These are phyloP conservation scores for Hipparchia sbordonii DNA, from an alignment of 2,888 invertebrate genomes.

Conservation along the genomic window DNA sequence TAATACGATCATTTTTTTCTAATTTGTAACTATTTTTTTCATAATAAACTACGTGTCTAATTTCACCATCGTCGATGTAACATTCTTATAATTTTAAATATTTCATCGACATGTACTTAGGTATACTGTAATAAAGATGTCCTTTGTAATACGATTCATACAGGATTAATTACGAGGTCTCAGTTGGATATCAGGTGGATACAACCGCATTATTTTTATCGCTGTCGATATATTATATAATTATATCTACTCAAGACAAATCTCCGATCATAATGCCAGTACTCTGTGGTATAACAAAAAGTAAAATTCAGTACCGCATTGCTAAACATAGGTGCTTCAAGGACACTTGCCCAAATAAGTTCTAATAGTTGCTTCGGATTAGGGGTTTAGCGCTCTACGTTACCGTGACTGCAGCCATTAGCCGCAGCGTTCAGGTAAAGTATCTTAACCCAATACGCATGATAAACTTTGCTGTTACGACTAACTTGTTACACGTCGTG, in stretches of 20 bases:
- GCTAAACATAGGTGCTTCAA: constrained; percentile 6
- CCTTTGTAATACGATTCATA: constrained; percentile 21
- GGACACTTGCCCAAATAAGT: not conserved
- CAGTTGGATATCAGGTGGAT: constrained; percentile 21
- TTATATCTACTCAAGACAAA: constrained; percentile 1
- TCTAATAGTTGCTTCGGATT: constrained; percentile 2
- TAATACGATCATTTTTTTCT: not conserved
- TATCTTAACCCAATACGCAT: too few species aligned
- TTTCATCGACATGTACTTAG: too few species aligned
- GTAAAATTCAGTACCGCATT: constrained; percentile 1
- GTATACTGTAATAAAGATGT: constrained; percentile 5
- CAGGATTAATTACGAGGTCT: constrained; percentile 28
- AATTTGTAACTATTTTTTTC: not conserved
- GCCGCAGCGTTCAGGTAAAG: too few species aligned
- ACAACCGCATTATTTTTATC: constrained; percentile 19
- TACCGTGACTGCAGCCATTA: too few species aligned
- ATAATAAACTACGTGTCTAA: too few species aligned
- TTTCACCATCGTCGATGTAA: not conserved
- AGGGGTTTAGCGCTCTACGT: not conserved
- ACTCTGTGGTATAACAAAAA: constrained; percentile 2
- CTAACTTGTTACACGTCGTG: too few species aligned
- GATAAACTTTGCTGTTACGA: too few species aligned
- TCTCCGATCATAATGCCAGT: not conserved
- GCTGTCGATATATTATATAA: constrained; percentile 33
- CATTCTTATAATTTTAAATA: too few species aligned